Percentiles rank a stretch among this genome's conserved stretches.
Evolutionary conservation across 2,888 invertebrate genomes (phyloP).

Genomic region (Drosophila lacicola): DNA sequence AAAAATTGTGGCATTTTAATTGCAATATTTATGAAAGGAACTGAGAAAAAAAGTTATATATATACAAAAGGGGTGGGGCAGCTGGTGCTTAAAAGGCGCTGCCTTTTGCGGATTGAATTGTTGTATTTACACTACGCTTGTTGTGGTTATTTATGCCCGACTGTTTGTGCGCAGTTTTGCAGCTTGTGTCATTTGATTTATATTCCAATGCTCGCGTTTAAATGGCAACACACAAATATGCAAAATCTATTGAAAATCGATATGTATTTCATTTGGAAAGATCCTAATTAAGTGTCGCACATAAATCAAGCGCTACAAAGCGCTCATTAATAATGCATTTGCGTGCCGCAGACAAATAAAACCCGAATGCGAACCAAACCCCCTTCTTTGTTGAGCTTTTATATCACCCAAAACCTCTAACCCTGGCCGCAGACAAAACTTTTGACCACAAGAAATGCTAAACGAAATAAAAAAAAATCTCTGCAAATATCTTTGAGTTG

Average conservation of each 20-base stretch:
- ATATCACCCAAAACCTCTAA: conserved; percentile 48
- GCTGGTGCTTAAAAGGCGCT: conserved; percentile 28
- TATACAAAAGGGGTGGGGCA: conserved; percentile 10
- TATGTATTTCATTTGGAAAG: conserved; percentile 23
- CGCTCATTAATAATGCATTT: conserved; percentile 75
- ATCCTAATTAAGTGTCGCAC: conserved; percentile 71
- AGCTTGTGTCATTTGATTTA: conserved; percentile 50
- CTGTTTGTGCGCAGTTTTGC: conserved; percentile 11
- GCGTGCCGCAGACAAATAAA: conserved; percentile 62
- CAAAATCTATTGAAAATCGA: conserved; percentile 11
- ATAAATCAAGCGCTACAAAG: conserved; percentile 66
- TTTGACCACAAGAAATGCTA: conserved; percentile 23
- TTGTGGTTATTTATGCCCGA: conserved; percentile 22
- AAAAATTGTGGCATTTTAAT: conserved; percentile 43
- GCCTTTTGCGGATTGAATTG: conserved; percentile 36
- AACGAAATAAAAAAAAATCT: conserved; percentile 8
- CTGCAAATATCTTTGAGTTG: conserved; percentile 47
- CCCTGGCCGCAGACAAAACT: conserved; percentile 5
- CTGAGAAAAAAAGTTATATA: not conserved
- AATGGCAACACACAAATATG: conserved; percentile 15
- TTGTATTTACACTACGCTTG: conserved; percentile 21
- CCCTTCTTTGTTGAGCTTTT: conserved; percentile 52
- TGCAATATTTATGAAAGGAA: conserved; percentile 52
- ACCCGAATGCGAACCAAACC: conserved; percentile 36
- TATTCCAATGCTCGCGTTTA: conserved; percentile 7